Base-by-base conservation (phyloP, 2,888 invertebrate species). In the Pyrrhosoma nymphula region DNA sequence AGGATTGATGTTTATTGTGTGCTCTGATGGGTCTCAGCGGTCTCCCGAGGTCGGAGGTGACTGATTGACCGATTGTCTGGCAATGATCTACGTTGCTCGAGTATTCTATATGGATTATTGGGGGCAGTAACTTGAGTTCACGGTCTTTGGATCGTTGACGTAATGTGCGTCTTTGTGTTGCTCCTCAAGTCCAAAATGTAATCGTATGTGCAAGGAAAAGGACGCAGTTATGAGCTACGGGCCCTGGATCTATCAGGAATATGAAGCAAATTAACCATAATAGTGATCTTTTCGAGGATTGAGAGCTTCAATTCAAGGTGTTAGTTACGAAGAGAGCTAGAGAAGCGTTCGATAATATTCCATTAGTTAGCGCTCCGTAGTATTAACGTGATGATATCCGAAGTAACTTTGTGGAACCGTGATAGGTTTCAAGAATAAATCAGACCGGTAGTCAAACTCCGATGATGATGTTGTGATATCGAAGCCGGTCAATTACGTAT, bases 41-140 rank as follows among this genome's bases (percentile, higher is more conserved):
- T n/a, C n/a, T 69, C n/a, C 8, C 18, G n/a, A 35, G 82, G 82
- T 82, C 82, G 82, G 82, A 82, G 82, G 82, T 82, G 82, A 82
- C 82, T 35, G 82, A 82, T 82, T 82, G 35, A 12, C 82, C 82
- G 82, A 35, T 82, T 82, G 82, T 35, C 35, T 35, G 35, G 26
- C 16, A 82, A 82, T 69, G n/a, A 23, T 82, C 16, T 82, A 3
- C 16, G 30, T 82, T 30, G 30, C 82, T 35, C 35, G 10, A 82
- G 35, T 12, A 82, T 35, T 35, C 82, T 35, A 16, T 35, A 16
- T 82, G 35, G 35, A 35, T 82, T 35, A 35, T n/a, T 82, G 35
- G 35, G 35, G 30, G 35, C 82, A 16, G 26, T 14, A 47, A 8
- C 47, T 47, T 47, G 47, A 47, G 82, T 35, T n/a, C 12, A 35